Conservation (phyloP, 64 coral and sea anemone genomes). For the Anthopleura sola region DNA sequence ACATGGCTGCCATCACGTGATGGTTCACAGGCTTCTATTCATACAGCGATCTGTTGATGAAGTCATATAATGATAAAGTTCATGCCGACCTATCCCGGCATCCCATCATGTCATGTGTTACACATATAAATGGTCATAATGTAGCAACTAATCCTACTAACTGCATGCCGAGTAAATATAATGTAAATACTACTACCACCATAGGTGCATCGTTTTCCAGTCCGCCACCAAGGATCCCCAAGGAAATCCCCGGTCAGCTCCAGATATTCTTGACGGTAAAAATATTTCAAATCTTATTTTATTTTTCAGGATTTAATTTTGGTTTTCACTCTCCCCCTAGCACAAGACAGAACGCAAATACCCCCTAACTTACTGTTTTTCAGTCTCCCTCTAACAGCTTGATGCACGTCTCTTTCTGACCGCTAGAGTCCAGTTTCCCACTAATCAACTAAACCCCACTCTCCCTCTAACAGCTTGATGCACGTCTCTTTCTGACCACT, state of each 20-base stretch:
- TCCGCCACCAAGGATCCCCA: neutral
- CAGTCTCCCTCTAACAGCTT: neutral
- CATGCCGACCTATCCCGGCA: neutral
- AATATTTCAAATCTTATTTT: neutral
- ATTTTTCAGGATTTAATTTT: neutral
- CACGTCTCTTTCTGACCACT: neutral
- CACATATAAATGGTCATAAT: neutral
- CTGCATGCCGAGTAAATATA: neutral
- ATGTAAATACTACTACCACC: slow-evolving; percentile 4
- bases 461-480: neutral
- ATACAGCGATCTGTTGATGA: too few species aligned
- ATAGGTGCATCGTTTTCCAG: slow-evolving; percentile 10
- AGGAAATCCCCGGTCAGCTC: slow-evolving; percentile 7
- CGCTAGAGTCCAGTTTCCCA: neutral
- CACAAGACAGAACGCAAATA: neutral
- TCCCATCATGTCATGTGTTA: neutral
- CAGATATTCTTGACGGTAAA: slow-evolving; percentile 10
- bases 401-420: neutral
- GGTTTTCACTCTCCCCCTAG: neutral
- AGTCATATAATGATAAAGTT: neutral
- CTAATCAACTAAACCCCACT: neutral
- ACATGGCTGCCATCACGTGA: too few species aligned
- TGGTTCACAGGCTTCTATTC: too few species aligned
- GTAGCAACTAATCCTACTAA: neutral
- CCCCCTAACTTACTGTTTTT: neutral